These are phyloP conservation scores for Cephalopachus bancanus DNA, from an alignment of 2,797 vertebrate species.

Conservation along the genomic window DNA sequence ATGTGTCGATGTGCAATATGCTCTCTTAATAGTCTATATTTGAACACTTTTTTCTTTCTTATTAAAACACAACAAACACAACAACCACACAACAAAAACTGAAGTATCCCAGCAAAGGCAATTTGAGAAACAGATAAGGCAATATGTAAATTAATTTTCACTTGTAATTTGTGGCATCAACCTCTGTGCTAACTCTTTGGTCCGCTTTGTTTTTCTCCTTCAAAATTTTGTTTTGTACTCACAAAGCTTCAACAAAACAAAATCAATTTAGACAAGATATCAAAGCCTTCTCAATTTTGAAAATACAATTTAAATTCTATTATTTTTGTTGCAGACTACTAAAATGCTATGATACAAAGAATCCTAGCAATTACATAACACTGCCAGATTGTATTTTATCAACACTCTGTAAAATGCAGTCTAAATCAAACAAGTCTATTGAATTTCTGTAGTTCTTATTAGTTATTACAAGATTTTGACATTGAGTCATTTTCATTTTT, in stretches of 20 bases:
- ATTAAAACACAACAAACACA: not conserved
- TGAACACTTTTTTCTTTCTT: not conserved
- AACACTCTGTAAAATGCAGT: not conserved
- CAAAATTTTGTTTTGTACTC: not conserved
- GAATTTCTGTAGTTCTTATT: rapidly evolving
- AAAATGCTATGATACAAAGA: constrained; percentile 8
- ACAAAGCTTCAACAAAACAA: not conserved
- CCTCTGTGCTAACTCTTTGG: not conserved
- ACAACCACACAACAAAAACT: not conserved
- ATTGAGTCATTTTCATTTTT: not conserved
- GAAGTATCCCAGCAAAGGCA: not conserved
- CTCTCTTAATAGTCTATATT: not conserved
- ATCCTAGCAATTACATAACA: not conserved
- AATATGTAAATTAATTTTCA: not conserved
- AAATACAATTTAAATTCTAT: not conserved
- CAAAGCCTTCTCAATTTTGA: not conserved
- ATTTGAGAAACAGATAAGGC: constrained; percentile 10
- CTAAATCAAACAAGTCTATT: not conserved
- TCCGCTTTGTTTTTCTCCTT: not conserved
- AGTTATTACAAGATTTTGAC: not conserved
- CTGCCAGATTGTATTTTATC: not conserved
- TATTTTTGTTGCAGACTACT: not conserved
- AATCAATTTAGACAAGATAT: constrained; percentile 12
- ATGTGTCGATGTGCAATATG: too few species aligned
- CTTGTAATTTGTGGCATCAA: not conserved